These are phyloP conservation scores for Virgularia gustaviana DNA, from an alignment of 92 coral and sea anemone species.

Conservation along the genomic window DNA sequence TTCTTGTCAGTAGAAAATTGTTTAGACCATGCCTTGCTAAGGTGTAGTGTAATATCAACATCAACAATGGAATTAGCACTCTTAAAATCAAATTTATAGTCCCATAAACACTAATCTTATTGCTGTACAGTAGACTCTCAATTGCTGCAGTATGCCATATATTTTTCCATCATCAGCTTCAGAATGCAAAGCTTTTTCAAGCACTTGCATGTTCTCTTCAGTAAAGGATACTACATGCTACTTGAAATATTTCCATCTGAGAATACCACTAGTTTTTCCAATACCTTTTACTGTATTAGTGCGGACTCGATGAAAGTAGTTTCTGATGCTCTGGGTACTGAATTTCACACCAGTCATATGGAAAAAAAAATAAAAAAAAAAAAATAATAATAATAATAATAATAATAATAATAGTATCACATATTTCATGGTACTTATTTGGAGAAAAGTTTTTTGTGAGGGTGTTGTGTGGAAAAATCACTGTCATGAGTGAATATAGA, in stretches of 20 bases:
- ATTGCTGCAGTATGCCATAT: conserved; percentile 4
- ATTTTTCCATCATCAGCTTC: conserved; percentile 10
- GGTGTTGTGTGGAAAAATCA: conserved; percentile 13
- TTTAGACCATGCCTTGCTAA: conserved; percentile 15
- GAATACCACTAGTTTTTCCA: conserved; percentile 40
- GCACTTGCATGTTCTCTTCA: conserved; percentile 1
- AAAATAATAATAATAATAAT: too few species aligned
- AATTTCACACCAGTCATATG: conserved; percentile 20
- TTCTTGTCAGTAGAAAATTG: conserved; percentile 27
- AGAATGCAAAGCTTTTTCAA: conserved; percentile 5
- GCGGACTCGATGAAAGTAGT: conserved; percentile 25
- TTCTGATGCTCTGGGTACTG: conserved; percentile 15
- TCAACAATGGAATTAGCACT: conserved; percentile 12
- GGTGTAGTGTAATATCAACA: not conserved
- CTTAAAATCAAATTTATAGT: not conserved
- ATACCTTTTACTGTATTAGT: conserved; percentile 24
- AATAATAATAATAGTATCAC: conserved; percentile 15
- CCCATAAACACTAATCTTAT: not conserved
- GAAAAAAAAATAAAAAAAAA: too few species aligned
- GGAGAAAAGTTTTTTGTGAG: conserved; percentile 18
- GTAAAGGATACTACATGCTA: conserved; percentile 2
- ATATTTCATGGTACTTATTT: conserved; percentile 14
- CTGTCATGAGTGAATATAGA: conserved; percentile 32
- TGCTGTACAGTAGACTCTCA: conserved; percentile 2
- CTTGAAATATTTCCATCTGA: conserved; percentile 28